Evolutionary conservation across 2,113 vertebrate species (phyloP).

Genomic region (Pyxicephalus adspersus): DNA sequence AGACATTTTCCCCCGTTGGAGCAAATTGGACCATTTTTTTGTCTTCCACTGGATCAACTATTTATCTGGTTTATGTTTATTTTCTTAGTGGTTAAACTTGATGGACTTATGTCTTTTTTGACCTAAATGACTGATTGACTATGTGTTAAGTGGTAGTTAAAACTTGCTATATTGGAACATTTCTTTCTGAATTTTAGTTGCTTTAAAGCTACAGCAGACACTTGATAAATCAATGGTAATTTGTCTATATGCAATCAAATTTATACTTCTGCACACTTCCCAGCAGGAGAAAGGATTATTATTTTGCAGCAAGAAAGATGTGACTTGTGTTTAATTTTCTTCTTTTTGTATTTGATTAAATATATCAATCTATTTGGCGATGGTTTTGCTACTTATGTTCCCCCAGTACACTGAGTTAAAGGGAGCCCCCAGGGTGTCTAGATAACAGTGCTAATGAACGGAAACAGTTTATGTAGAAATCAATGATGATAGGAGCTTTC

Average conservation of each 20-base stretch:
- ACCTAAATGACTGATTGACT: too few relatives aligned
- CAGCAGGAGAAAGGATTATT: constrained; percentile 39
- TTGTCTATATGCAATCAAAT: neutral
- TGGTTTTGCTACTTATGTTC: constrained; percentile 20
- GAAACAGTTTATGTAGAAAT: constrained; percentile 38
- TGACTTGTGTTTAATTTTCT: constrained; percentile 45
- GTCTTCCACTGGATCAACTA: too few relatives aligned
- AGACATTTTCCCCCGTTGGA: too few relatives aligned
- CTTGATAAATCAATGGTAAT: neutral
- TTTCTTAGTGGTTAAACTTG: too few relatives aligned
- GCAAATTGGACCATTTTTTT: too few relatives aligned
- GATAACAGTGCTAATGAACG: constrained; percentile 44
- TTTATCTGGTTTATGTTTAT: too few relatives aligned
- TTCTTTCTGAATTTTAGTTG: neutral
- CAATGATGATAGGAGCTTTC: constrained; percentile 36
- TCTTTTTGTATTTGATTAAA: constrained; percentile 45
- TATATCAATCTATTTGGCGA: constrained; percentile 49
- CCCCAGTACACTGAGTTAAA: constrained; percentile 11
- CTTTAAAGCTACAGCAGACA: neutral
- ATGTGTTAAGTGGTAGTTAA: too few relatives aligned
- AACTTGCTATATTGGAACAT: too few relatives aligned
- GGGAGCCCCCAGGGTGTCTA: constrained; percentile 16
- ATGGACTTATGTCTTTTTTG: too few relatives aligned
- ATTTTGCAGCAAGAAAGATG: constrained; percentile 42
- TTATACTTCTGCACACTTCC: constrained; percentile 10